Evolutionary conservation across 2,888 invertebrate species (phyloP).

Genomic region (Eupithecia vulgata): DNA sequence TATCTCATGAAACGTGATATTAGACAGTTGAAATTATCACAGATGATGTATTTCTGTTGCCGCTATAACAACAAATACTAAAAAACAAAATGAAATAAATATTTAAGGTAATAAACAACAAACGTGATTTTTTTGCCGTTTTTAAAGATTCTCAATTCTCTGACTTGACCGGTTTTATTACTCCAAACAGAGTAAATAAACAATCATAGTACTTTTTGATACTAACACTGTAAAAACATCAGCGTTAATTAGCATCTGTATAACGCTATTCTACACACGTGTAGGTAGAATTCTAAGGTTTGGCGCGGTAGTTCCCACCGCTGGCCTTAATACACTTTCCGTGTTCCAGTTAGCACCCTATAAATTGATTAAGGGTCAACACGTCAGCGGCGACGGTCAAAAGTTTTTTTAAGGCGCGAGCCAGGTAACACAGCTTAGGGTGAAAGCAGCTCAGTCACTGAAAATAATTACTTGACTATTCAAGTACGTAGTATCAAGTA

Average conservation of each 20-base stretch:
- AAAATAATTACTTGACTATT: background rate
- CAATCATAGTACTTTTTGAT: background rate
- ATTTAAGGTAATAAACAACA: too few relatives aligned
- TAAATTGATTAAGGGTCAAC: constrained; percentile 82
- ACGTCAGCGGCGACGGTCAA: constrained; percentile 75
- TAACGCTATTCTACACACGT: constrained; percentile 26
- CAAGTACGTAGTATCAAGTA: too few relatives aligned
- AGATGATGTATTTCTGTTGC: too few relatives aligned
- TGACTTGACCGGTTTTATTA: too few relatives aligned
- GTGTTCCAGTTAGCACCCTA: constrained; percentile 83
- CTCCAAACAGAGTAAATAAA: background rate
- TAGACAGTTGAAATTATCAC: too few relatives aligned
- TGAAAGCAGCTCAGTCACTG: constrained; percentile 33
- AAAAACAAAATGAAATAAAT: too few relatives aligned
- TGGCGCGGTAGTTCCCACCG: constrained; percentile 74
- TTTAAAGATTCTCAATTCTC: too few relatives aligned
- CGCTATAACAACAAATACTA: too few relatives aligned
- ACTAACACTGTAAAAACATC: background rate
- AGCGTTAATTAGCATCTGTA: constrained; percentile 17
- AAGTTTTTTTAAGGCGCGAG: constrained; percentile 74
- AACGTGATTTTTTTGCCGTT: too few relatives aligned
- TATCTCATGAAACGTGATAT: too few relatives aligned
- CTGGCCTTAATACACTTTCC: constrained; percentile 81
- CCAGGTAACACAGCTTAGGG: constrained; percentile 61
- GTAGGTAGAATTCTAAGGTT: constrained; percentile 34